Evolutionary conservation across 2,797 vertebrate species (phyloP), one percentile per base, ranked within the genome.

Genomic region (Adrianichthys oophorus): DNA sequence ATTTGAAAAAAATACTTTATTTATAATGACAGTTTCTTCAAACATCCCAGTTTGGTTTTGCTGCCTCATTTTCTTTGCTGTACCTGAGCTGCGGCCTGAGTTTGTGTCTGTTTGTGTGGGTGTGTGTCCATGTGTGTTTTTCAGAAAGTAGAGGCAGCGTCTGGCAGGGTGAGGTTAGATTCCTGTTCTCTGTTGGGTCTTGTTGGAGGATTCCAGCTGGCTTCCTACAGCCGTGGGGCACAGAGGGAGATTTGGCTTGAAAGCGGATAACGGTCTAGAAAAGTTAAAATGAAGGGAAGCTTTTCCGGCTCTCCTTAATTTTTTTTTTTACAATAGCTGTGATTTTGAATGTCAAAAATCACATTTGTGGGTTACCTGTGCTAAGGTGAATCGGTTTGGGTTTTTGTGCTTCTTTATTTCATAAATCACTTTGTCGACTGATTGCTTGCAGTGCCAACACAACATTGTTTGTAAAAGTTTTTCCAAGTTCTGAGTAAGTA

Each of bases 101-200:
- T 48, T 7, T 42, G 14, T 26, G n/a, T 37, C 23, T 18, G 49
- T 42, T 61, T 59, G 17, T 49, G 61, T 41, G 44, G 46, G 62
- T 37, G 29, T 48, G 15, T 43, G 41, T 51, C 4, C 16, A 15
- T 48, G 47, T 48, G 47, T 26, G 6, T 42, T 48, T 52, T 46
- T 0, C 18, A 17, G 19, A 7, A 48, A 29, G 60, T 17, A 41
- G 47, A 51, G 29, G 65, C 41, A 45, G 70, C 37, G 49, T 42
- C 53, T 59, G 23, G 32, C 32, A 82, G 84, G 82, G 87, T 70
- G 82, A 84, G 72, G 81, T 65, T 74, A 74, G 79, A 93, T 92
- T 93, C 90, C 87, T 86, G 88, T 73, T 77, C 86, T 76, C 70
- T 92, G 92, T 93, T 62, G 54, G 75, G 90, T 92, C 92, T 92